Base-by-base conservation (phyloP, 1,140 invertebrate species). In the Battus philenor region DNA sequence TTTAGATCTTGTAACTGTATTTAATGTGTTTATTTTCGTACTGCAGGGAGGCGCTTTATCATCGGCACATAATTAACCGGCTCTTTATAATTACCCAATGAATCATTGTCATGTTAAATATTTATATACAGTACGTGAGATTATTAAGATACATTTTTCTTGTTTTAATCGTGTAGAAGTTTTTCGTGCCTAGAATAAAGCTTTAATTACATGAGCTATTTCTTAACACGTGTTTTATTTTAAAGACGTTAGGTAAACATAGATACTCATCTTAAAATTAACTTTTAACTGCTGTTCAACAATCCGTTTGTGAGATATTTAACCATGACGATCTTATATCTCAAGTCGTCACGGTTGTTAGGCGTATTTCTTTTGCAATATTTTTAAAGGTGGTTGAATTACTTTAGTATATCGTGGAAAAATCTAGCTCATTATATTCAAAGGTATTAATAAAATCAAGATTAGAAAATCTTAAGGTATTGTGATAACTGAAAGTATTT, bases 1-100 rank as follows among this genome's bases (percentile, higher is more conserved):
- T 66, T 59, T 60, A 65, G 44, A 44, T 51, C 32, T 46, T 51
- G 54, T 68, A 76, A 69, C 68, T 71, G 62, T 66, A 58, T 59
- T 45, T 63, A 61, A 60, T 65, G 53, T 60, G 61, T 43, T 53
- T 62, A 62, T 52, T 50, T 12, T 29, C 22, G 44, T 34, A 33
- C 20, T 22, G 27, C 36, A 47, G 54, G 47, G 41, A 34, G 54
- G 44, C 54, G 44, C 50, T 68, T 65, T 55, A 65, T 68, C 61
- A 65, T 54, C 24, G 31, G 33, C 41, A 54, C 50, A 53, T 36
- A 45, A 55, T 46, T 53, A 45, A 47, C 32, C 50, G 44, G 47
- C 11, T 46, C 15, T 45, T 34, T 48, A 41, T 45, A 46, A 57
- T 60, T 50, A 54, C 33, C 22, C 27, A 51, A 68, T 68, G 44